Base-by-base conservation (phyloP, 2,113 vertebrate species). In the Cnemophilus loriae region DNA sequence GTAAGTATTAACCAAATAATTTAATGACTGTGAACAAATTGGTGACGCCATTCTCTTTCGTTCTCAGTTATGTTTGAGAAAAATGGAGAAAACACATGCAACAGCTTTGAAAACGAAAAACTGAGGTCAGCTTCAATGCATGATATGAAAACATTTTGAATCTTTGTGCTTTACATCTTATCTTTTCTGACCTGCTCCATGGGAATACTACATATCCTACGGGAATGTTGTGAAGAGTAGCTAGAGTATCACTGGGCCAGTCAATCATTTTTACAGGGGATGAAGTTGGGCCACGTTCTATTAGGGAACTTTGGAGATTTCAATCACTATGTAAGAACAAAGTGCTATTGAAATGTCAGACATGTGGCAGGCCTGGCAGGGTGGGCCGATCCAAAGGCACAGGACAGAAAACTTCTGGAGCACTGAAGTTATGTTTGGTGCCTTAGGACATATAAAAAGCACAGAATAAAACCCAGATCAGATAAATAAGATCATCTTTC, bases 401-500 rank as follows among this genome's bases (percentile, higher is more conserved):
- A 44, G 27, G 53, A 46, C 20, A 81, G 60, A 96, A 46, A 23
- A 30, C 21, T 87, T 91, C 56, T 42, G 41, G 61, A 79, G 61
- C 46, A 59, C 30, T 18, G 10, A 74, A 88, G 37, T 68, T 94
- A 56, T 2, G 7, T 39, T 78, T 71, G 13, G 16, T 85, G 53
- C 35, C 73, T 69, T 53, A 47, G 33, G 53, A 73, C 37, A 42
- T 22, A 37, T 46, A 50, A 93, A 91, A 83, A 91, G 20, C 46
- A 28, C 18, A 83, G 84, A 91, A 76, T 87, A 89, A 93, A 91
- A 27, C 30, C 39, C 63, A 65, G 35, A 76, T 91, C 42, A 64
- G 80, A 92, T 79, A 84, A 96, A 87, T 49, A 82, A 82, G 53
- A 87, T 94, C 32, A 87, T 84, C 52, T 90, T 90, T 67, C 52